Base-by-base conservation (phyloP, 2,797 vertebrate species). In the Scomberomorus guttatus region DNA sequence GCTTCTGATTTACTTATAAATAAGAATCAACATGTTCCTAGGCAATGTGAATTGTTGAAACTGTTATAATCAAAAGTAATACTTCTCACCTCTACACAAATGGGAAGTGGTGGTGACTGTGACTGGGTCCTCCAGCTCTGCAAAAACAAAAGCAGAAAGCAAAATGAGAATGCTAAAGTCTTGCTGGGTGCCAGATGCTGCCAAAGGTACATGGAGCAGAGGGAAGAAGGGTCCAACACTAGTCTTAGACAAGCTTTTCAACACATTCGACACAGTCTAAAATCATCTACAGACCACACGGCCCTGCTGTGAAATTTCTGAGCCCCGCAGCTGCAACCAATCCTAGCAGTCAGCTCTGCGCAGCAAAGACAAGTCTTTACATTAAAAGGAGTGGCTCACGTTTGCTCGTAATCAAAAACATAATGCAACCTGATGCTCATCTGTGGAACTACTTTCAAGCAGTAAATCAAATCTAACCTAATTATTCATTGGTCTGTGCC, bases 241-340 rank as follows among this genome's bases (percentile, higher is more conserved):
- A 55, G 44, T 83, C 64, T 66, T 61, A 74, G 81, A 74, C 73
- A 25, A 80, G 58, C 75, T 68, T 87, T 87, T 88, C 75, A 75
- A 89, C 85, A 82, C 60, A 44, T 60, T 72, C 76, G 42, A 68
- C 60, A 52, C 14, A 32, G 22, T 15, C 67, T 44, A 60, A 50
- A 62, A 48, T 60, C 13, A 51, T 60, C 71, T 70, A 32, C 55
- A 87, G 62, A 77, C 58, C 55, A 60, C 75, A 71, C 42, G 15
- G 42, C 60, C 27, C 34, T 14, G 1, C 46, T 39, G 65, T 52
- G 67, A 83, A 69, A 60, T 60, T 29, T 22, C 65, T 27, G 27
- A 58, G 73, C 65, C 20, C 70, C 73, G 69, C 90, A 88, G 88
- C 88, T 91, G 82, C 32, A 88, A 84, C 71, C 56, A 63, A 89